Evolutionary conservation across 1,140 invertebrate genomes (phyloP).

Genomic region (Eulimnadia texana): DNA sequence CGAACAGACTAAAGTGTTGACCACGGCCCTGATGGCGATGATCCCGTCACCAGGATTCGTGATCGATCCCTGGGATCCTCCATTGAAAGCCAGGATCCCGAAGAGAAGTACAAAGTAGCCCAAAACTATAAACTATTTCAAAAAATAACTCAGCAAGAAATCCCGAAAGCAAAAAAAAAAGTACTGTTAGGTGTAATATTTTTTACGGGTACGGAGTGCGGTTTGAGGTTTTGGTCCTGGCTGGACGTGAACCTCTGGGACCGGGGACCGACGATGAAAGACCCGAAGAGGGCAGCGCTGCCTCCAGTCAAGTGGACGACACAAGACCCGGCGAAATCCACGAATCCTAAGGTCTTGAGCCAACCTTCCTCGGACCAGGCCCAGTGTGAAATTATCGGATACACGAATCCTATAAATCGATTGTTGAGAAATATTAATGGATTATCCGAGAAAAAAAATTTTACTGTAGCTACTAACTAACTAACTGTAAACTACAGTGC

Average conservation of each 20-base stretch:
- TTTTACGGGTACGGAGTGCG: slow-evolving; percentile 1
- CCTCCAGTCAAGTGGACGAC: slow-evolving; percentile 40
- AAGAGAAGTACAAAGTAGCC: slow-evolving; percentile 36
- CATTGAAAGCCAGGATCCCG: slow-evolving; percentile 37
- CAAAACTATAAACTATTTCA: slow-evolving; percentile 28
- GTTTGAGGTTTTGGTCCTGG: slow-evolving; percentile 31
- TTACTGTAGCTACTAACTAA: too few relatives aligned
- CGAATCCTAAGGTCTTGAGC: slow-evolving; percentile 25
- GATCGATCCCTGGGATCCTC: slow-evolving; percentile 31
- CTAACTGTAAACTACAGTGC: too few relatives aligned
- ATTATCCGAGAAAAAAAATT: too few relatives aligned
- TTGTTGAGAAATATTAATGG: too few relatives aligned
- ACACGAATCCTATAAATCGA: slow-evolving; percentile 35
- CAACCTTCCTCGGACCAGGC: slow-evolving; percentile 36
- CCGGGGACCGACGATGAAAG: slow-evolving; percentile 34
- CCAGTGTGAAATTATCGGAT: slow-evolving; percentile 42
- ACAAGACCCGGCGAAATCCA: slow-evolving; percentile 32
- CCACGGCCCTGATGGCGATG: slow-evolving; percentile 19
- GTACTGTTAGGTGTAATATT: too few relatives aligned
- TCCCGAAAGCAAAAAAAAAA: neutral
- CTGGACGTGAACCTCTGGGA: slow-evolving; percentile 30
- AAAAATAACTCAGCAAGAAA: too few relatives aligned
- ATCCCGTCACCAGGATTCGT: slow-evolving; percentile 27
- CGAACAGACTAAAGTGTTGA: neutral
- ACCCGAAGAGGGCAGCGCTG: slow-evolving; percentile 35